These are phyloP conservation scores for Trinectes maculatus DNA, from an alignment of 2,113 vertebrate species.

Conservation along the genomic window DNA sequence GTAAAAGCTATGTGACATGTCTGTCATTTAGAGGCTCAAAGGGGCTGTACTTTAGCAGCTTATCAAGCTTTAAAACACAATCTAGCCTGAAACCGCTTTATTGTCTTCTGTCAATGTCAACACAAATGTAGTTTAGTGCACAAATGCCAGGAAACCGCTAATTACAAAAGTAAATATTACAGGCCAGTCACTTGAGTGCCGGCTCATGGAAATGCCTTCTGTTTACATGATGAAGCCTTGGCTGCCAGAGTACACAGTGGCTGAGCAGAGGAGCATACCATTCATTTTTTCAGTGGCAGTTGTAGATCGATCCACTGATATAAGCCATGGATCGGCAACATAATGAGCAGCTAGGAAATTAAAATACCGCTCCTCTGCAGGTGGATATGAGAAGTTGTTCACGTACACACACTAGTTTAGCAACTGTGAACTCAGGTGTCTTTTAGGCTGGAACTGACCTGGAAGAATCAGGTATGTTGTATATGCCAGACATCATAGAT, in stretches of 20 bases:
- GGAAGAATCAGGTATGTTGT: neutral
- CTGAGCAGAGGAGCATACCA: constrained; percentile 29
- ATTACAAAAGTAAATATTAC: constrained; percentile 36
- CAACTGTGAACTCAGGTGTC: constrained; percentile 9
- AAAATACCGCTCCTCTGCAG: constrained; percentile 17
- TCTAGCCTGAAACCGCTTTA: neutral
- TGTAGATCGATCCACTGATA: constrained; percentile 34
- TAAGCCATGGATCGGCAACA: constrained; percentile 33
- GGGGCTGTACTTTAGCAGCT: neutral
- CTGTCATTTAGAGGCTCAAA: neutral
- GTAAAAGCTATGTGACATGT: neutral
- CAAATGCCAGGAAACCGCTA: constrained; percentile 1
- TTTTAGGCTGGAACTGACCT: neutral
- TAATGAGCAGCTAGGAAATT: constrained; percentile 45
- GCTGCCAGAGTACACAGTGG: constrained; percentile 18
- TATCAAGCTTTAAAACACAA: neutral
- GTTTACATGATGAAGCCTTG: constrained; percentile 24
- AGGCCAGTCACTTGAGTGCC: neutral
- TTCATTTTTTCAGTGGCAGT: constrained; percentile 50
- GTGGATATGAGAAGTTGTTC: constrained; percentile 37
- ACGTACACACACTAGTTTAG: constrained; percentile 13
- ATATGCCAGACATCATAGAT: neutral
- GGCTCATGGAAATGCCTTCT: constrained; percentile 8
- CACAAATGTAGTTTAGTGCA: constrained; percentile 9
- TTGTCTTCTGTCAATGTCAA: neutral